phyloP scores from a whole-genome alignment of 2,888 invertebrate genomes.

The Metacarcinus magister region DNA sequence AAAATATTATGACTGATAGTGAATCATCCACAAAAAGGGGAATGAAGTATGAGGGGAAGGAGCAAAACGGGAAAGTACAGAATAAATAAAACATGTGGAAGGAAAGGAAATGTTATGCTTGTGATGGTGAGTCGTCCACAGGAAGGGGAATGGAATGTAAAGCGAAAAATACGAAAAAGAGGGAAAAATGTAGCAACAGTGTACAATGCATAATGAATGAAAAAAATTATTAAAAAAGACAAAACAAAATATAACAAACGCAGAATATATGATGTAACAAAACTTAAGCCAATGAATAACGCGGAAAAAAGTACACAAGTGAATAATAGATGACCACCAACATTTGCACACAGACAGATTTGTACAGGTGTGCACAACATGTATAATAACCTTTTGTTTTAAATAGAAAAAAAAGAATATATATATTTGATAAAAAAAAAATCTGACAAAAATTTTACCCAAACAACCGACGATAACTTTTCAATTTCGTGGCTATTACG shows the following conservation, averaged over 20 bases:
- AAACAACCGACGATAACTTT: not conserved
- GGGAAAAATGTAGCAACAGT: not conserved
- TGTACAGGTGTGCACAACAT: not conserved
- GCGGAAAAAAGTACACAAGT: not conserved
- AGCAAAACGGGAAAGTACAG: too few relatives aligned
- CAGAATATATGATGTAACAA: not conserved
- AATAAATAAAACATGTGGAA: too few relatives aligned
- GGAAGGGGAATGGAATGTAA: too few relatives aligned
- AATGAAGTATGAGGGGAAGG: not conserved
- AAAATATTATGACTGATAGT: not conserved
- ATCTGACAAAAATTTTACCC: not conserved
- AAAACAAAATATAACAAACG: not conserved
- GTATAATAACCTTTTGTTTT: too few relatives aligned
- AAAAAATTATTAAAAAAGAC: not conserved
- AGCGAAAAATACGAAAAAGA: not conserved
- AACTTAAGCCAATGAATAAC: not conserved
- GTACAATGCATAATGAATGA: not conserved
- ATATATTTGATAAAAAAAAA: not conserved
- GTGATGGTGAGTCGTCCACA: too few relatives aligned
- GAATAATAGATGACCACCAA: too few relatives aligned
- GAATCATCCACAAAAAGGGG: too few relatives aligned
- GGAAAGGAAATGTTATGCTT: too few relatives aligned
- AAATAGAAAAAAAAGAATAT: not conserved
- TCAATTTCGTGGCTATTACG: not conserved
- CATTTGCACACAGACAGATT: too few relatives aligned